phyloP scores from a whole-genome alignment of 2,113 vertebrate species.

The Spea multiplicata region DNA sequence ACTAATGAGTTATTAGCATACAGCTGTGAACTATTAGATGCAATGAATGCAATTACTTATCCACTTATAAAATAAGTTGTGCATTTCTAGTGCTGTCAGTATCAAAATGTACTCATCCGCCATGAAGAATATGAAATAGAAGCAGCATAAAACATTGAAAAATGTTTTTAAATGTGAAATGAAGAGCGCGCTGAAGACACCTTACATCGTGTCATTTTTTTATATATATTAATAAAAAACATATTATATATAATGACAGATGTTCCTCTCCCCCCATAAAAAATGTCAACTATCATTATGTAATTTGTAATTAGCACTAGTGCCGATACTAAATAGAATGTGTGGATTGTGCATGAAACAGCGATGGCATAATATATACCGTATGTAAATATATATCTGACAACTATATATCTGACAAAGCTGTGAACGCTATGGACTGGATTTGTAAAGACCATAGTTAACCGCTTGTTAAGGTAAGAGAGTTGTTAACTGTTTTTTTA shows the following conservation, averaged over 20 bases:
- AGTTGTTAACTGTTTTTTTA: too few relatives aligned
- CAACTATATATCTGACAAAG: too few relatives aligned
- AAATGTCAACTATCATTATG: constrained; percentile 31
- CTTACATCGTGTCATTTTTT: not conserved
- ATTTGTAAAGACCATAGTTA: too few relatives aligned
- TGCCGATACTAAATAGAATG: not conserved
- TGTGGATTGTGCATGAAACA: not conserved
- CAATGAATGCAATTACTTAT: constrained; percentile 38
- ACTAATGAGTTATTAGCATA: constrained; percentile 44
- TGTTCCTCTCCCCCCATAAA: constrained; percentile 7
- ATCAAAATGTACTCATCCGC: constrained; percentile 1
- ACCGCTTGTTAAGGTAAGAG: too few relatives aligned
- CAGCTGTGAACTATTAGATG: constrained; percentile 42
- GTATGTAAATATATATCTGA: too few relatives aligned
- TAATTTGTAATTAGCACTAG: not conserved
- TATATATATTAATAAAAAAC: constrained; percentile 19
- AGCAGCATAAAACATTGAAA: not conserved
- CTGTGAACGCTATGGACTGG: too few relatives aligned
- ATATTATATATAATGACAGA: constrained; percentile 23
- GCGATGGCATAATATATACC: too few relatives aligned
- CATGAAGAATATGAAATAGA: constrained; percentile 5
- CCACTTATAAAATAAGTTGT: constrained; percentile 16
- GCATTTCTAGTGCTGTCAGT: constrained; percentile 11
- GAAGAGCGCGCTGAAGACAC: not conserved
- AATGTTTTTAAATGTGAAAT: not conserved